Conservation (phyloP, 2,888 invertebrate genomes). For the Agapostemon virescens region DNA sequence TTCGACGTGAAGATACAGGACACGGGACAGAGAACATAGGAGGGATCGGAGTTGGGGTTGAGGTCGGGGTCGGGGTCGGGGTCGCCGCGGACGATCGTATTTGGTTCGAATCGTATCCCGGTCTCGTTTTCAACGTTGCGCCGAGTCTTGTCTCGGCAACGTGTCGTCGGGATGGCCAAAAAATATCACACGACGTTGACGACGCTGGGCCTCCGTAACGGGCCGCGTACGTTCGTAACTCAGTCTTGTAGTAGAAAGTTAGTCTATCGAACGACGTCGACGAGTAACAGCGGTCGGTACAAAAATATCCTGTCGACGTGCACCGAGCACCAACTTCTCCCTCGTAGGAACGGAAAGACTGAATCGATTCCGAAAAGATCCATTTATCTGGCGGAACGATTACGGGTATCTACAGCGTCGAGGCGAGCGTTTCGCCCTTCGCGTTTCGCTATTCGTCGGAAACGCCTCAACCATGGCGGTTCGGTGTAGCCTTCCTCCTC, state of each 20-base stretch:
- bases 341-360: conserved; percentile 42
- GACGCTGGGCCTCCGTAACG: conserved; percentile 15
- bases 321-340: conserved; percentile 29
- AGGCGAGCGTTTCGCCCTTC: conserved; percentile 67
- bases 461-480: conserved; percentile 69
- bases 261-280: conserved; percentile 31
- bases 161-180: background rate
- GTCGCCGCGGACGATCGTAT: conserved; percentile 13
- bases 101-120: background rate
- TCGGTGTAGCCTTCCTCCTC: conserved; percentile 64
- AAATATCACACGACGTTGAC: conserved; percentile 18
- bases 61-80: too few relatives aligned
- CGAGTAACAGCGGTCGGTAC: conserved; percentile 15
- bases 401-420: conserved; percentile 56
- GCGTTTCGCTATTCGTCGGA: conserved; percentile 73
- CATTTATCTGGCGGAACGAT: conserved; percentile 6
- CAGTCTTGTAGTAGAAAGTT: conserved; percentile 54
- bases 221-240: conserved; percentile 33
- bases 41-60: too few relatives aligned
- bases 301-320: conserved; percentile 19
- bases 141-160: background rate
- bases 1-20: background rate
- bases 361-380: conserved; percentile 29
- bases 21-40: background rate
- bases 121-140: background rate